Evolutionary conservation across 2,797 vertebrate species (phyloP), one percentile per base, ranked within the genome.

Genomic region (Eurystomus glaucurus): DNA sequence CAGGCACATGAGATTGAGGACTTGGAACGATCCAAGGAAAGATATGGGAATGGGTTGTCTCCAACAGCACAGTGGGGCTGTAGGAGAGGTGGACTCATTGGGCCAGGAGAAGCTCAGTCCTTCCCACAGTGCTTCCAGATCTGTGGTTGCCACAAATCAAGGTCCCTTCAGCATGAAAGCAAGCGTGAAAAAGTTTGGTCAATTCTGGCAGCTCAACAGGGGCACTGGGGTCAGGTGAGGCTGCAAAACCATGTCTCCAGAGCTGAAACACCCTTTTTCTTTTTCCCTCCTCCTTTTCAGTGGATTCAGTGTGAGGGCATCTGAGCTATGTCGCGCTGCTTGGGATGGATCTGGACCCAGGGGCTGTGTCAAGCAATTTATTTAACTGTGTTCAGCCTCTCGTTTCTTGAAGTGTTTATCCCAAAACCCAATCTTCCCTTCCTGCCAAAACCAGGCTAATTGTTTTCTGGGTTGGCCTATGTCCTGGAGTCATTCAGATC

Each of bases 51-150:
- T 14, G 43, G 18, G 6, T 9, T 75, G 29, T 25, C 35, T 22
- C 8, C 12, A 68, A 1, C 16, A 70, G 29, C 75, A 16, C 26
- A 8, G 39, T 25, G 28, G 14, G 71, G 48, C 60, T 71, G 35
- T 4, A 33, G 69, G 25, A 66, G 7, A 26, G 28, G 11, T 28
- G 10, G 0, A 0, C 19, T 90, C 9, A 5, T n/a, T 6, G 35
- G 46, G 52, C 7, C 50, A 57, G 52, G 28, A 41, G 37, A 93
- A 76, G 35, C 52, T 50, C 72, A 60, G 22, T 33, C 48, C 48
- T 84, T 55, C 81, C 71, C 7, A 1, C 25, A 31, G 43, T 4
- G 1, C 50, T 79, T 86, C 66, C 66, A 69, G 17, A 14, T 23
- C 74, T 71, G 15, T 54, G 39, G n/a, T 26, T 93, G 37, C 15